Base-by-base conservation (phyloP, 2,113 vertebrate genomes). In the Micronycteris hirsuta region DNA sequence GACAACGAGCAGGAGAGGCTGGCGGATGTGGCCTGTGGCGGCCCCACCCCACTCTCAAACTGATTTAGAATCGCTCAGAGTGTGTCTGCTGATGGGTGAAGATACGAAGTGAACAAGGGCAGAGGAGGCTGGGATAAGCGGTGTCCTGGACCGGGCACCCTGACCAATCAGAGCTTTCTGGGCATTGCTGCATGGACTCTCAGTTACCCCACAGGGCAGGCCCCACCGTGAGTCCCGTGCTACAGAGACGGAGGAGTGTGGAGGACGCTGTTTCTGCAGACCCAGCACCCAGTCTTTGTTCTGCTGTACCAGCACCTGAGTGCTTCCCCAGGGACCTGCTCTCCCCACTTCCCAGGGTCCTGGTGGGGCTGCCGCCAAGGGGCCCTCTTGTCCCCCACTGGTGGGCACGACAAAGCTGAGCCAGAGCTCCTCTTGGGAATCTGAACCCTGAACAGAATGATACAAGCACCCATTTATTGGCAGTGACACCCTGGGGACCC, bases 81-180 rank as follows among this genome's bases (percentile, higher is more conserved):
- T 19, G 52, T 5, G 20, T 73, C 65, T 86, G 63, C 2, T 73
- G 81, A 54, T 14, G 74, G 65, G 56, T 20, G 54, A 85, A 22
- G 33, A 47, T 0, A 65, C 0, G 20, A 41, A 33, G 24, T 73
- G 38, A 71, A 38, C 15, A 12, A 41, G 31, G 61, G 45, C 26
- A 5, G 24, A 33, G 67, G 47, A 10, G 36, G 77, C 36, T 12
- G 13, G 41, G 19, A 17, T 28, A 9, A 17, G 36, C 10, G 7
- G 31, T 20, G 3, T 15, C n/a, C 31, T 28, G 41, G 56, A 61
- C 26, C 58, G 31, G 93, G 45, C 14, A 26, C 7, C 36, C 77
- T 7, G n/a, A 1, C 5, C 22, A 4, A 20, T n/a, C 17, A 45
- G 52, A 0, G 3, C 52, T 74, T 22, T 11, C 7, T 0, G 43